Base-by-base conservation (phyloP, 2,797 vertebrate species). In the Betta splendens region DNA sequence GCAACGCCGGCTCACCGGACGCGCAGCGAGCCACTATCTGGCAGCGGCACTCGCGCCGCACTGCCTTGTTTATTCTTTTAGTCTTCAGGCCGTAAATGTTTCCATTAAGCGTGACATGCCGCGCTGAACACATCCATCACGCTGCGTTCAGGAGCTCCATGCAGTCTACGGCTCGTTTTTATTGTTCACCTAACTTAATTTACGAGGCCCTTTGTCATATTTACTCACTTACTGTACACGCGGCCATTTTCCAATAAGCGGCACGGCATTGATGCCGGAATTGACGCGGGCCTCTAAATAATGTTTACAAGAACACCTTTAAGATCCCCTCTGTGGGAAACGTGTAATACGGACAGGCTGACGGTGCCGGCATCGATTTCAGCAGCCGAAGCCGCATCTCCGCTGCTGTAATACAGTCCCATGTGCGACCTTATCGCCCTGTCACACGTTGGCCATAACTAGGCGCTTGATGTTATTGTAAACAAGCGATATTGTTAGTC, bases 401-500 rank as follows among this genome's bases (percentile, higher is more conserved):
- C 64, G 80, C 71, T 35, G 55, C 70, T 64, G 15, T 87, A 85
- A 87, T 82, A 69, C 80, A 81, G 82, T 85, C 86, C 80, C 78
- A 55, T 57, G 80, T 71, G 86, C 77, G 86, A 89, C 85, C 85
- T 86, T 82, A 82, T 80, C 85, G 72, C 82, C 82, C 80, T 77
- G 85, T 85, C 85, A 77, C 83, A 80, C 78, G 61, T 46, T 65
- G 36, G 23, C 83, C 75, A 61, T 81, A 84, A 88, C 84, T 80
- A 85, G 86, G 62, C 50, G 28, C 63, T 54, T 76, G 78, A 77
- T 81, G 83, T 81, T 85, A 82, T 83, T 87, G 87, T 84, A 81
- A 85, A 85, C 84, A 87, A 79, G 78, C 72, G 84, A 83, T 86
- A 79, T 81, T 83, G 83, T 85, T 78, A 77, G 80, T 81, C 73